Evolutionary conservation across 2,113 vertebrate genomes (phyloP).

Genomic region (Oncorhynchus keta): DNA sequence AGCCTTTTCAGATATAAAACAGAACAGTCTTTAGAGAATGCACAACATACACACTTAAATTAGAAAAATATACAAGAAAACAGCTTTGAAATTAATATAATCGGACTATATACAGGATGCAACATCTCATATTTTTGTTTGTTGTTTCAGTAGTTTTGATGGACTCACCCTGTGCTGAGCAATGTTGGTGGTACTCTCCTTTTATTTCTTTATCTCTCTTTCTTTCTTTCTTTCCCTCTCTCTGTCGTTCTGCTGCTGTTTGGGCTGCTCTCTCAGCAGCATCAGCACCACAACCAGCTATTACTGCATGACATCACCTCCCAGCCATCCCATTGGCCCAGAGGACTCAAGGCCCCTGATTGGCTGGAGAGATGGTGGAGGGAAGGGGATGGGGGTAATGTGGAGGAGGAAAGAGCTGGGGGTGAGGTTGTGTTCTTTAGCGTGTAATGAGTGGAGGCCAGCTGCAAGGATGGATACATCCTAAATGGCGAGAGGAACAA

Average conservation of each 20-base stretch:
- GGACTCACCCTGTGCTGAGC: conserved; percentile 60
- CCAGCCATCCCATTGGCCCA: conserved; percentile 65
- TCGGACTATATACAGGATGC: background rate
- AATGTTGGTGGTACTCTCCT: conserved; percentile 22
- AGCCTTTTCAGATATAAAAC: background rate
- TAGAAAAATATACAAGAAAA: too few species aligned
- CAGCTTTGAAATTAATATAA: background rate
- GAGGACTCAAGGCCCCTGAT: conserved; percentile 50
- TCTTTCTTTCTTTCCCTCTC: background rate
- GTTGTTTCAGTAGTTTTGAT: background rate
- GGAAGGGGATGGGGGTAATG: conserved; percentile 11
- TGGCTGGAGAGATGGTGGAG: conserved; percentile 49
- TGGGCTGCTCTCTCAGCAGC: conserved; percentile 64
- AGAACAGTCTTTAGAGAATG: background rate
- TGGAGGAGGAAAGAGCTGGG: conserved; percentile 9
- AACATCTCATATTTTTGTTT: background rate
- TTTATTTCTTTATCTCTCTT: conserved; percentile 33
- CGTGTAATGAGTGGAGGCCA: conserved; percentile 33
- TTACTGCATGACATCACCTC: conserved; percentile 77
- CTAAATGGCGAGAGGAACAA: background rate
- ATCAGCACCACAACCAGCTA: conserved; percentile 68
- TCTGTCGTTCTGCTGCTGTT: conserved; percentile 18
- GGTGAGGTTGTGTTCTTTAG: conserved; percentile 36
- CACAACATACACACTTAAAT: background rate
- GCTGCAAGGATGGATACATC: background rate